These are phyloP conservation scores for Oscheius sp. DNA, from an alignment of 1,140 invertebrate genomes.

Conservation along the genomic window DNA sequence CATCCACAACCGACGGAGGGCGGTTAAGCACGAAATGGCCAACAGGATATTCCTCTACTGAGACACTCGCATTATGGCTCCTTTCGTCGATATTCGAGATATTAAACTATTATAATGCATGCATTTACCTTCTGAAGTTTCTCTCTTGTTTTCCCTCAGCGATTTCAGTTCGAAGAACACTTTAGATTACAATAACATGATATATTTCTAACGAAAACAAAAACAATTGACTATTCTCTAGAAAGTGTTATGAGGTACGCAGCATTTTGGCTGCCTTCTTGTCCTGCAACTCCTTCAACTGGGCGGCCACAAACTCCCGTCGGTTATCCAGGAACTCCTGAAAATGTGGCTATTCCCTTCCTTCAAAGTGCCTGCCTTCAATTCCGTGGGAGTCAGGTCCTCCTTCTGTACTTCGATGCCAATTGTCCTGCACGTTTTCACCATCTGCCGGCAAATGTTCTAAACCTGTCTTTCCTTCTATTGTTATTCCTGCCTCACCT, in stretches of 20 bases:
- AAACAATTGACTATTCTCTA: no score
- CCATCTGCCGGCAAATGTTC: constrained; percentile 49
- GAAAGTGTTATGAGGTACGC: constrained; percentile 67
- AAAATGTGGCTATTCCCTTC: constrained; percentile 6
- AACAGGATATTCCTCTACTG: background rate
- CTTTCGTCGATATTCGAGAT: no score
- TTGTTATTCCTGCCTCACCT: constrained; percentile 79
- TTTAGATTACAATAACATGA: no score
- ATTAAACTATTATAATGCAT: no score
- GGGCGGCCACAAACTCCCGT: constrained; percentile 73
- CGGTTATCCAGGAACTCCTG: constrained; percentile 74
- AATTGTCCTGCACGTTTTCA: constrained; percentile 42
- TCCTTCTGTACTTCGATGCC: constrained; percentile 69
- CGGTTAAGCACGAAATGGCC: background rate
- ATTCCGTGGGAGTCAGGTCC: constrained; percentile 77
- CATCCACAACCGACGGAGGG: background rate
- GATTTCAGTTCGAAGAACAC: no score
- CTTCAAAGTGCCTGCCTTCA: constrained; percentile 63
- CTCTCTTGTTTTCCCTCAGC: no score
- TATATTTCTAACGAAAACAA: no score
- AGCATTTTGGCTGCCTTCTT: constrained; percentile 87
- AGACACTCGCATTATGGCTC: no score
- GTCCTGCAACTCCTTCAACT: constrained; percentile 77
- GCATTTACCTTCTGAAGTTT: no score
- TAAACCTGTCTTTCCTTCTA: constrained; percentile 16